A percentile compares a stretch with the other conserved stretches of the same genome.
phyloP scores from a whole-genome alignment of 2,888 invertebrate species.

The Chrysodeixis includens region DNA sequence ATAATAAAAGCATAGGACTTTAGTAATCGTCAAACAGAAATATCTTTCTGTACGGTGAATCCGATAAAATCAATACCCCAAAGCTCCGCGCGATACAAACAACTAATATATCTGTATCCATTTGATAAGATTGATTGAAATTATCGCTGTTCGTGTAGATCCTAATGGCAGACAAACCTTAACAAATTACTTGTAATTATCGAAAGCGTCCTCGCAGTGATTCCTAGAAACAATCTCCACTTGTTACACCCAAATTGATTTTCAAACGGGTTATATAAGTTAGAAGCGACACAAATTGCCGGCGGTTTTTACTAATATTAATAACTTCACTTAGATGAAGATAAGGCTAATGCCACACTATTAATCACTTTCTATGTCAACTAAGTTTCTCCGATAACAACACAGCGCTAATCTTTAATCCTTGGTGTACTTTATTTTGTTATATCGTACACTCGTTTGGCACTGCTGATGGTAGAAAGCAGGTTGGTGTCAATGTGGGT shows the following conservation, averaged over 20 bases:
- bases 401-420: background rate
- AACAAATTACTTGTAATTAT: background rate
- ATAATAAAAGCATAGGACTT: no score
- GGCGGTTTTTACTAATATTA: constrained; percentile 32
- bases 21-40: no score
- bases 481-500: no score
- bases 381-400: constrained; percentile 15
- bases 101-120: background rate
- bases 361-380: constrained; percentile 55
- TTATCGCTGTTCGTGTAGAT: background rate
- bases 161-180: background rate
- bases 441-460: background rate
- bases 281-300: constrained; percentile 13
- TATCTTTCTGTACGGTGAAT: background rate
- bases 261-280: constrained; percentile 17
- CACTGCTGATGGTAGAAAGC: no score
- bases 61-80: background rate
- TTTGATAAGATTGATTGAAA: background rate
- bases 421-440: background rate
- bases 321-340: constrained; percentile 39
- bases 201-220: background rate
- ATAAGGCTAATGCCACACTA: constrained; percentile 42
- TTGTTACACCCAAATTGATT: constrained; percentile 22
- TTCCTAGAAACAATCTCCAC: constrained; percentile 18
- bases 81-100: background rate